These are phyloP conservation scores for Aethes cnicana DNA, from an alignment of 2,888 invertebrate genomes.

Conservation along the genomic window DNA sequence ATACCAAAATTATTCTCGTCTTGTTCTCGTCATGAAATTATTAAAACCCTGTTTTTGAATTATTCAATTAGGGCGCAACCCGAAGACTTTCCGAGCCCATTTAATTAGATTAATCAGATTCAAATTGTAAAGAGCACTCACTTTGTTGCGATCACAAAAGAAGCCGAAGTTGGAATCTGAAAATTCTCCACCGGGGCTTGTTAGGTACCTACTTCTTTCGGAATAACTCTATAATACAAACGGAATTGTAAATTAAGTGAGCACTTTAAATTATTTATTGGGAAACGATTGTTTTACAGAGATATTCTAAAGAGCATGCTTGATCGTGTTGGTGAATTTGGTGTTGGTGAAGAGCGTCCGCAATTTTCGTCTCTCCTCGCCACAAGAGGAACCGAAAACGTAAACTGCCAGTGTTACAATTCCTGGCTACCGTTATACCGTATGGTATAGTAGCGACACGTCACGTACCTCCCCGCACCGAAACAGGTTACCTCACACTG, in stretches of 20 bases:
- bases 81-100: conserved; percentile 8
- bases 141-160: conserved; percentile 40
- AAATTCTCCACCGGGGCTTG: conserved; percentile 25
- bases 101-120: conserved; percentile 42
- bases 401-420: too few species aligned
- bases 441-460: too few species aligned
- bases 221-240: conserved; percentile 3
- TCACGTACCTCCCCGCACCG: too few species aligned
- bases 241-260: neutral
- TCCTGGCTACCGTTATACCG: too few species aligned
- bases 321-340: too few species aligned
- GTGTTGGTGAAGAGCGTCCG: too few species aligned
- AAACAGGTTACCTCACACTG: too few species aligned
- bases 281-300: too few species aligned
- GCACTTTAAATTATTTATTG: neutral
- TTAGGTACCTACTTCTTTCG: conserved; percentile 30
- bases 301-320: too few species aligned
- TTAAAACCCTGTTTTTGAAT: neutral
- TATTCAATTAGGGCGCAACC: neutral
- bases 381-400: too few species aligned
- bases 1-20: too few species aligned
- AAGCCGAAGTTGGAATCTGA: conserved; percentile 28
- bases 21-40: neutral
- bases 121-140: conserved; percentile 37
- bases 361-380: too few species aligned